phyloP scores from a whole-genome alignment of 64 coral and sea anemone genomes.

The Stichodactyla helianthus region DNA sequence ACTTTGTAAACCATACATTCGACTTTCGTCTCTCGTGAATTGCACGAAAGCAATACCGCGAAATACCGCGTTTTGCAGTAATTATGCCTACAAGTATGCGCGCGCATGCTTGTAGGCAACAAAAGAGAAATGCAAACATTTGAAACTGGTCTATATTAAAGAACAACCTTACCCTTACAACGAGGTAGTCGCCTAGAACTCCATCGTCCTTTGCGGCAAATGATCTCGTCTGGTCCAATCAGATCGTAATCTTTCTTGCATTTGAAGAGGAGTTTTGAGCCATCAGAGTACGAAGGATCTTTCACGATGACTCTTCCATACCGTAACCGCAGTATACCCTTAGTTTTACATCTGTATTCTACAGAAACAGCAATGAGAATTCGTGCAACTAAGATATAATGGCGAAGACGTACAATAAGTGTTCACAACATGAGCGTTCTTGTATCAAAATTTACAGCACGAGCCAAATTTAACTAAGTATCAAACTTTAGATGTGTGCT shows the following conservation, averaged over 20 bases:
- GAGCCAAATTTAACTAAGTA: too few relatives aligned
- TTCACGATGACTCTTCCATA: slow-evolving; percentile 53
- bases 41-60: not conserved
- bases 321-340: not conserved
- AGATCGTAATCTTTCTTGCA: slow-evolving; percentile 65
- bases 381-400: not conserved
- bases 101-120: too few relatives aligned
- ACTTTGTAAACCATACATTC: too few relatives aligned
- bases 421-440: not conserved
- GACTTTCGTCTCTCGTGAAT: too few relatives aligned
- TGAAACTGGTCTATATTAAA: too few relatives aligned
- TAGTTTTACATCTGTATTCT: not conserved
- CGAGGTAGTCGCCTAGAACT: not conserved
- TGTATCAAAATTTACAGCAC: too few relatives aligned
- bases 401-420: not conserved
- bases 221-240: slow-evolving; percentile 33
- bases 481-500: not conserved
- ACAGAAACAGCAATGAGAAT: not conserved
- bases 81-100: too few relatives aligned
- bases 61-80: not conserved
- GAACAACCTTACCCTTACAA: slow-evolving; percentile 42
- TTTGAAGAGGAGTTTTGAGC: slow-evolving; percentile 55
- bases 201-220: slow-evolving; percentile 51
- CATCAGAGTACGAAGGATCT: slow-evolving; percentile 39
- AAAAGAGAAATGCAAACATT: too few relatives aligned